Evolutionary conservation across 2,113 vertebrate genomes (phyloP), one percentile per base, ranked within the genome.

Genomic region (Notechis scutatus): DNA sequence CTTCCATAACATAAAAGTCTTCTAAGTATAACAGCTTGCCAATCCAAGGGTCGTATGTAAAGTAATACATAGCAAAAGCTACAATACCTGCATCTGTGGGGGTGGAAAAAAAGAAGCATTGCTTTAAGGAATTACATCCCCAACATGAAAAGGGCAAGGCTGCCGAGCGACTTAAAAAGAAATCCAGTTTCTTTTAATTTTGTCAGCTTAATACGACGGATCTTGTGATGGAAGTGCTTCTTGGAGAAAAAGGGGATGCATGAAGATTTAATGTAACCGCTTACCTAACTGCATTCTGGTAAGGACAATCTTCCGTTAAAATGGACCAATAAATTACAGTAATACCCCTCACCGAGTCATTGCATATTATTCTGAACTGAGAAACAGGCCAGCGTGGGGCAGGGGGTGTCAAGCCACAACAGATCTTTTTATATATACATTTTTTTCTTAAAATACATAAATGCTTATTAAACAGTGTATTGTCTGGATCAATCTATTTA

Each of bases 1-100:
- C 96, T 90, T 97, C 89, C 95, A 91, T 98, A 85, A 97, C 97
- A 50, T 97, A 99, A 94, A 99, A 98, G 93, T 98, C 98, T 92
- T 98, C 97, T 91, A 98, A 96, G 94, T 98, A 98, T 89, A 98
- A 96, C 59, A 98, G 95, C 94, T 98, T 98, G 92, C 98, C 98
- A 95, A 96, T 97, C 97, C 97, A 97, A 54, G 97, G 97, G 92
- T 98, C 96, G 9, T 98, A 98, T 11, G 96, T 98, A 94, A 97
- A 98, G 91, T 98, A 98, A 95, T 98, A 98, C 96, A 97, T 98
- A 42, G 97, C 97, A 95, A 98, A 98, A 55, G 94, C 97, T 94
- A 97, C 94, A 45, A 97, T 95, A 59, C 94, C 91, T 93, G 96
- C 92, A 20, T 95, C 98, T 97, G 34, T 11, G 94, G 57, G 12